Conservation (phyloP, 2,797 vertebrate species). For the Danio kyathit region DNA sequence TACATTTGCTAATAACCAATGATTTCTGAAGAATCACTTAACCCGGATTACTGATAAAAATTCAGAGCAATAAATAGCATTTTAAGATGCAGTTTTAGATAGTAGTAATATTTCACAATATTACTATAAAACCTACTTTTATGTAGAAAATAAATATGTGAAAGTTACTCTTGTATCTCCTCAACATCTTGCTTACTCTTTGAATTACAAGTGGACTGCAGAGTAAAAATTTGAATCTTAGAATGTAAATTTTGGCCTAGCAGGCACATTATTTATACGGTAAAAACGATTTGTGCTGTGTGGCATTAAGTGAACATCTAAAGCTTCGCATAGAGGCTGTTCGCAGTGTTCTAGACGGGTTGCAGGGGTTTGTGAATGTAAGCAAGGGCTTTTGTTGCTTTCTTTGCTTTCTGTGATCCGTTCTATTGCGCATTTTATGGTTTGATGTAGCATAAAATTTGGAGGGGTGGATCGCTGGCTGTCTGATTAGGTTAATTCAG, state of each 20-base stretch:
- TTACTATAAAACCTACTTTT: too few relatives aligned
- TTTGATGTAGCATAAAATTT: slow-evolving; percentile 55
- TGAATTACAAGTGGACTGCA: neutral
- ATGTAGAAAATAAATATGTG: neutral
- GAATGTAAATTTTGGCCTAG: slow-evolving; percentile 17
- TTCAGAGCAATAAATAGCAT: too few relatives aligned
- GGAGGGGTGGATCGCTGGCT: slow-evolving; percentile 48
- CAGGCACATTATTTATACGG: slow-evolving; percentile 25
- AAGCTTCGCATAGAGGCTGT: slow-evolving; percentile 28
- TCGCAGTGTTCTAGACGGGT: slow-evolving; percentile 1
- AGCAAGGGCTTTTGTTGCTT: slow-evolving; percentile 11
- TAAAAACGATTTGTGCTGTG: slow-evolving; percentile 41
- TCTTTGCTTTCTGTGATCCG: slow-evolving; percentile 47
- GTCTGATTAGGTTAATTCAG: slow-evolving; percentile 54
- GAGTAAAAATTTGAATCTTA: neutral
- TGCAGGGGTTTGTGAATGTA: slow-evolving; percentile 6
- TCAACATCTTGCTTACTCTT: too few relatives aligned
- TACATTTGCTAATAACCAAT: too few relatives aligned
- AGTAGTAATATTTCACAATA: too few relatives aligned
- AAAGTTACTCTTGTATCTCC: neutral
- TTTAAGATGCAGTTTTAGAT: too few relatives aligned
- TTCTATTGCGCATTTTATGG: slow-evolving; percentile 50
- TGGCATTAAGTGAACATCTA: slow-evolving; percentile 48
- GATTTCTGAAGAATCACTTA: too few relatives aligned
- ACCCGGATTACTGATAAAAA: too few relatives aligned